A percentile compares a stretch with the other conserved stretches of the same genome.
Conservation (phyloP, 2,113 vertebrate genomes). For the Pedionomus torquatus region DNA sequence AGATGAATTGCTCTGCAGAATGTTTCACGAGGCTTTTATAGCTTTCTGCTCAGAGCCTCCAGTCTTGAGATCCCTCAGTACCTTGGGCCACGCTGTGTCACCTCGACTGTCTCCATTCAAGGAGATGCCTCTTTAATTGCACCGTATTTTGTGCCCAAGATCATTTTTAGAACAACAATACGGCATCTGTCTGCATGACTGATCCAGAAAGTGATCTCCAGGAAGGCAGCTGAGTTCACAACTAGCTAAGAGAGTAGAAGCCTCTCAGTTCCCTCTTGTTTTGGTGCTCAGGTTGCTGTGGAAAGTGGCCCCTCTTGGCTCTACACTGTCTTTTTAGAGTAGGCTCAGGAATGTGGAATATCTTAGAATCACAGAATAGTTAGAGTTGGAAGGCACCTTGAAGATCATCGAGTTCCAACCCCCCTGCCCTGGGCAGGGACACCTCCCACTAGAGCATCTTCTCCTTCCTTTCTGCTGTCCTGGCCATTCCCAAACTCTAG, state of each 20-base stretch:
- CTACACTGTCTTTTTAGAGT: background rate
- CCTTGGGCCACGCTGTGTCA: background rate
- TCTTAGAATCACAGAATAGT: no score
- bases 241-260: background rate
- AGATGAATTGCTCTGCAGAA: background rate
- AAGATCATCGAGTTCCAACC: no score
- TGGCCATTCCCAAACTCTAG: background rate
- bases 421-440: no score
- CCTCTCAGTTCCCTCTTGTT: background rate
- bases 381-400: no score
- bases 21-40: background rate
- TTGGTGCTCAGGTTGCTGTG: background rate
- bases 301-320: background rate
- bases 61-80: background rate
- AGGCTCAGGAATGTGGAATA: background rate
- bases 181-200: background rate
- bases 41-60: background rate
- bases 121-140: background rate
- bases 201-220: background rate
- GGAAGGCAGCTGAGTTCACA: background rate
- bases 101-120: background rate
- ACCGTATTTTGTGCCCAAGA: background rate
- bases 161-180: background rate
- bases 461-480: background rate
- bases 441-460: no score